Evolutionary conservation across 2,113 vertebrate species (phyloP).

Genomic region (Peromyscus californicus): DNA sequence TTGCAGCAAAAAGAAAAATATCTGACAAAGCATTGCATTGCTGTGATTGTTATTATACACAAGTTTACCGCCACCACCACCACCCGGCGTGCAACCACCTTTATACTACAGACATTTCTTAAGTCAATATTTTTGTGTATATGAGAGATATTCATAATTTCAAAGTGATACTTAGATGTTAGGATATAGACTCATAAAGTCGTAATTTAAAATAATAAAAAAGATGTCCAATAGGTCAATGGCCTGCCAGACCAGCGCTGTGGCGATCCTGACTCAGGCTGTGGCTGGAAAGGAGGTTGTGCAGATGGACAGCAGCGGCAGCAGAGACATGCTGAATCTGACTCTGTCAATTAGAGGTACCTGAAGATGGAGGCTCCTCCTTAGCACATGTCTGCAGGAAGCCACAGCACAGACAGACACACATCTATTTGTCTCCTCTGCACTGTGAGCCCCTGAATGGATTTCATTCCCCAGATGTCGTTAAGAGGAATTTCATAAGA

Average conservation of each 20-base stretch:
- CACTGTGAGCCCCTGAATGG: background rate
- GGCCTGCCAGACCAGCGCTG: background rate
- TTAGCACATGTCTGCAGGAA: background rate
- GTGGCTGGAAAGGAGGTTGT: background rate
- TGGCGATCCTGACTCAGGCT: background rate
- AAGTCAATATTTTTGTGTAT: background rate
- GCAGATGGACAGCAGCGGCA: background rate
- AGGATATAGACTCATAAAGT: background rate
- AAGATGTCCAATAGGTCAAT: background rate
- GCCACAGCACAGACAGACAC: background rate
- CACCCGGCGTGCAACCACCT: background rate
- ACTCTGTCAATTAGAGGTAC: background rate
- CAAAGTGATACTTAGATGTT: background rate
- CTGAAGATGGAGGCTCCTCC: background rate
- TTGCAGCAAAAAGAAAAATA: conserved; percentile 35
- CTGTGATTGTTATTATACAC: background rate
- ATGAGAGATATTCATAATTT: background rate
- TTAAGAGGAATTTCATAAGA: background rate
- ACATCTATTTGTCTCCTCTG: background rate
- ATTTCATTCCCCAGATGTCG: conserved; percentile 38
- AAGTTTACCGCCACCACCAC: background rate
- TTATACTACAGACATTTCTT: background rate
- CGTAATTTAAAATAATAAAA: conserved; percentile 32
- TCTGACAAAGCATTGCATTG: background rate
- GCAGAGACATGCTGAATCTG: background rate